Evolutionary conservation across 2,113 vertebrate genomes (phyloP).

Genomic region (Leucoraja erinaceus): DNA sequence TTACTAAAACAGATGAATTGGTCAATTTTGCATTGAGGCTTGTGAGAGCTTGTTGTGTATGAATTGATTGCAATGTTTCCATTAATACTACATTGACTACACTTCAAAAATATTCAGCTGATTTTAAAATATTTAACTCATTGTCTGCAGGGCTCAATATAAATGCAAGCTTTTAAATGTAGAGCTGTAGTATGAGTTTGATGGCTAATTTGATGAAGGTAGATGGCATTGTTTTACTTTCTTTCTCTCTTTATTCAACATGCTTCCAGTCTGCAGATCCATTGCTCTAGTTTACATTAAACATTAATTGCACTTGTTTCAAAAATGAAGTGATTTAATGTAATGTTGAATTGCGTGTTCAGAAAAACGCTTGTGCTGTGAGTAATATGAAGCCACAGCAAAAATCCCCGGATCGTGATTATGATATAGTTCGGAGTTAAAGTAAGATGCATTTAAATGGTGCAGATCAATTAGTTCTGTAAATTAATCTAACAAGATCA

Average conservation of each 20-base stretch:
- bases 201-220: neutral
- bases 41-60: neutral
- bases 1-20: neutral
- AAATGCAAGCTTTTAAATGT: neutral
- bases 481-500: neutral
- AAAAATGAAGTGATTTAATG: neutral
- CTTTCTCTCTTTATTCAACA: neutral
- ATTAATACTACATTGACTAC: neutral
- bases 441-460: slow-evolving; percentile 5
- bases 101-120: neutral
- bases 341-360: neutral
- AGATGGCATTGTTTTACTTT: neutral
- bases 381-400: neutral
- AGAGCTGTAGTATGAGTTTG: neutral
- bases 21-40: neutral
- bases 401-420: no score
- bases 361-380: neutral
- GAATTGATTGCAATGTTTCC: neutral
- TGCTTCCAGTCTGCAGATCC: neutral
- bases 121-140: neutral
- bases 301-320: slow-evolving; percentile 27
- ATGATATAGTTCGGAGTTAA: neutral
- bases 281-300: neutral
- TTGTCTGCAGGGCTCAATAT: no score
- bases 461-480: neutral